Conservation (phyloP, 2,797 vertebrate species). For the Epinephelus coioides region DNA sequence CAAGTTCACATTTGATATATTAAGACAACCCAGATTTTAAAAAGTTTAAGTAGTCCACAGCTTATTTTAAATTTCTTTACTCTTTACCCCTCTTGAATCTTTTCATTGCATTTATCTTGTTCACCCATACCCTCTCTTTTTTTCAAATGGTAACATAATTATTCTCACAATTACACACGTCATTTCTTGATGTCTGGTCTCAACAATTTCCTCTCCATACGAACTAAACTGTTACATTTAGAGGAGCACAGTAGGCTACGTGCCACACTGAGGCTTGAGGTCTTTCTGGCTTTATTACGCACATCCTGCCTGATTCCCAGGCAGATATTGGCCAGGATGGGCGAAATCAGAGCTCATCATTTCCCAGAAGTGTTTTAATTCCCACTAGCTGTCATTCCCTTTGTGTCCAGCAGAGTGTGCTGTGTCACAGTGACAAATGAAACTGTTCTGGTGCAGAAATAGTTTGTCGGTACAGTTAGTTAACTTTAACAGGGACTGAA, state of each 20-base stretch:
- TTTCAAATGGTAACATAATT: neutral
- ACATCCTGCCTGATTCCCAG: neutral
- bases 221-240: neutral
- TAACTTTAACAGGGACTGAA: no score
- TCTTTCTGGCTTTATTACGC: neutral
- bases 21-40: no score
- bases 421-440: neutral
- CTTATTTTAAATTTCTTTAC: no score
- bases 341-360: neutral
- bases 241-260: neutral
- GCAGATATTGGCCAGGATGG: no score
- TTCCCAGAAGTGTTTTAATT: neutral
- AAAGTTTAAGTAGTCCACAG: no score
- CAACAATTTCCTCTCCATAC: neutral
- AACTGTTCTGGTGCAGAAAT: neutral
- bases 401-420: constrained; percentile 4
- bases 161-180: neutral
- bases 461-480: no score
- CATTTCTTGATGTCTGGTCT: neutral
- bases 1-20: no score
- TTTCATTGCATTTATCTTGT: neutral
- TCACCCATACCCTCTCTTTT: neutral
- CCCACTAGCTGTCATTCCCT: neutral
- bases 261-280: neutral
- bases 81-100: no score